These are phyloP conservation scores for Aricia agestis DNA, from an alignment of 1,140 invertebrate genomes.

Conservation along the genomic window DNA sequence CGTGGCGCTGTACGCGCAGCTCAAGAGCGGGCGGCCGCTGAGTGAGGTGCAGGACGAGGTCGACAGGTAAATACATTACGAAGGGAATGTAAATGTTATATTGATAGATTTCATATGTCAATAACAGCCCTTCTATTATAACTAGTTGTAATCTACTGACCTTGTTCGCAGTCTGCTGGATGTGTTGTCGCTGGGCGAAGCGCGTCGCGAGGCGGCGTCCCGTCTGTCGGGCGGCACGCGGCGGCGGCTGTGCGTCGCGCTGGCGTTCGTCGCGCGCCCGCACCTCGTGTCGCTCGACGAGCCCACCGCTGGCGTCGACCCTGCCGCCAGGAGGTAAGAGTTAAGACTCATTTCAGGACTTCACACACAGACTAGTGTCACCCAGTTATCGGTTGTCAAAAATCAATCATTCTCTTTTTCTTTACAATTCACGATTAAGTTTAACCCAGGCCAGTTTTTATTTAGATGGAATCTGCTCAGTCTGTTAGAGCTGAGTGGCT, in stretches of 20 bases:
- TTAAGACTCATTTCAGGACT: no score
- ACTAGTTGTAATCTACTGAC: no score
- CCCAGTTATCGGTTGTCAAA: no score
- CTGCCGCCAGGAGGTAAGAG: slow-evolving; percentile 78
- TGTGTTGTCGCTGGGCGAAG: slow-evolving; percentile 76
- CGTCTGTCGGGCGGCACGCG: slow-evolving; percentile 80
- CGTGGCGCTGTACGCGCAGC: slow-evolving; percentile 85
- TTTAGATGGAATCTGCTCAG: no score
- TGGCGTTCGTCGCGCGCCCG: slow-evolving; percentile 88
- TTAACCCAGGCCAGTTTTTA: no score
- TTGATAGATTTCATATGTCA: no score
- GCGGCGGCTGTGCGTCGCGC: slow-evolving; percentile 79
- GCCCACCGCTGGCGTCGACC: slow-evolving; percentile 88
- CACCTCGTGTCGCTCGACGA: slow-evolving; percentile 85
- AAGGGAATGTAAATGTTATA: no score
- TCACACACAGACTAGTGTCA: no score
- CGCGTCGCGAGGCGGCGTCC: slow-evolving; percentile 75
- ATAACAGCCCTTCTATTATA: no score
- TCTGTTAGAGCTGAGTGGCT: no score
- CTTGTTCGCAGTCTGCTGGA: slow-evolving; percentile 69
- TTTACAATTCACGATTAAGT: no score
- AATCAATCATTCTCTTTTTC: no score
- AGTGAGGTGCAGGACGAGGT: slow-evolving; percentile 59
- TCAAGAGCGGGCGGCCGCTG: slow-evolving; percentile 78
- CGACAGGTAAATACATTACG: slow-evolving; percentile 57